Conservation (phyloP, 2,797 vertebrate genomes). For the Austrolebias charrua region DNA sequence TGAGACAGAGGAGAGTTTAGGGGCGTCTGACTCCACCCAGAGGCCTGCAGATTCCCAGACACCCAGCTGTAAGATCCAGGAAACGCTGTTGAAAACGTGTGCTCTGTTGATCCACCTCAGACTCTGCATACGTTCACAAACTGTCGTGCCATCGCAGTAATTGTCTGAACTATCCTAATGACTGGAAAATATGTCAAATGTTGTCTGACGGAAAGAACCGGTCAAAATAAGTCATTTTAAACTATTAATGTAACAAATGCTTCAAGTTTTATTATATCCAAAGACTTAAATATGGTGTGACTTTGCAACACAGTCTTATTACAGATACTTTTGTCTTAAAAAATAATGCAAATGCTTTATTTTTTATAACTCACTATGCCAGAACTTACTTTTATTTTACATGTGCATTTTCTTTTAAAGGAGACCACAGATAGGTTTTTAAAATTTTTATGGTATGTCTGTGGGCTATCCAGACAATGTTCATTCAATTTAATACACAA, state of each 20-base stretch:
- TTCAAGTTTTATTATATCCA: not conserved
- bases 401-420: too few relatives aligned
- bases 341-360: not conserved
- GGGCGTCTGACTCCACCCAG: slow-evolving; percentile 90
- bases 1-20: slow-evolving; percentile 94
- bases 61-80: slow-evolving; percentile 82
- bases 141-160: slow-evolving; percentile 42
- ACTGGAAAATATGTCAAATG: slow-evolving; percentile 49
- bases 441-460: too few relatives aligned
- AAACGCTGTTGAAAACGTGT: slow-evolving; percentile 46
- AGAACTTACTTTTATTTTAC: too few relatives aligned
- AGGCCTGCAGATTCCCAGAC: slow-evolving; percentile 91
- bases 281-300: not conserved
- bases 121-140: slow-evolving; percentile 36
- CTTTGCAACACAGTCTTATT: too few relatives aligned
- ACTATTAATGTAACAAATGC: not conserved
- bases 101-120: slow-evolving; percentile 34
- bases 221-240: slow-evolving; percentile 8
- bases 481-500: too few relatives aligned
- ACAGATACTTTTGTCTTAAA: not conserved
- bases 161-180: slow-evolving; percentile 43
- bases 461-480: too few relatives aligned
- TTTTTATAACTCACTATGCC: too few relatives aligned
- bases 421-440: too few relatives aligned
- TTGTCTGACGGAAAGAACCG: slow-evolving; percentile 38